phyloP scores from a whole-genome alignment of 2,888 invertebrate genomes.

The Ephialtes manifestator region DNA sequence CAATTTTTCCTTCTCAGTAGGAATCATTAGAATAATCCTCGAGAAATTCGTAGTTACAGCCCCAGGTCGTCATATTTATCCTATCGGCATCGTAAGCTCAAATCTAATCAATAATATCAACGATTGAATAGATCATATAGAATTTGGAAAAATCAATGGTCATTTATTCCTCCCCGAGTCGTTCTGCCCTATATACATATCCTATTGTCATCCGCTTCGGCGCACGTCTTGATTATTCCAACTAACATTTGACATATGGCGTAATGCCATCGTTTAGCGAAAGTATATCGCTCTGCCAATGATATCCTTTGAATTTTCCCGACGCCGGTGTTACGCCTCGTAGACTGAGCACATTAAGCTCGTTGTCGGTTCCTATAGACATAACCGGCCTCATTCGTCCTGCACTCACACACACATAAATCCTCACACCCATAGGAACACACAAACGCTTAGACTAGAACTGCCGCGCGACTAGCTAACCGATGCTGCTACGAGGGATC shows the following conservation, averaged over 20 bases:
- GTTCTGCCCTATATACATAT: too few relatives aligned
- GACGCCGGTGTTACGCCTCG: constrained; percentile 41
- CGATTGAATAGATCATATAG: too few relatives aligned
- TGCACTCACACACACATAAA: background rate
- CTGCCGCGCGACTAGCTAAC: constrained; percentile 16
- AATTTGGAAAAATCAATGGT: too few relatives aligned
- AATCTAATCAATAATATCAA: too few relatives aligned
- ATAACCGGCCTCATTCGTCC: constrained; percentile 45
- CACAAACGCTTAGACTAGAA: background rate
- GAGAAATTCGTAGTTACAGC: too few relatives aligned
- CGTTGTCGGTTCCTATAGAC: constrained; percentile 34
- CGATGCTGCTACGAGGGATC: constrained; percentile 17
- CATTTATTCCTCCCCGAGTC: too few relatives aligned
- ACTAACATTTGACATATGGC: constrained; percentile 41
- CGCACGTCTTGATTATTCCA: constrained; percentile 38
- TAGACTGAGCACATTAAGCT: constrained; percentile 57
- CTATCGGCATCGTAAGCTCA: too few relatives aligned
- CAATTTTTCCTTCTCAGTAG: too few relatives aligned
- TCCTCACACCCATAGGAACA: too few relatives aligned
- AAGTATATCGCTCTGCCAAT: constrained; percentile 39
- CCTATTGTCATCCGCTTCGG: background rate
- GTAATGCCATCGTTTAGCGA: constrained; percentile 48
- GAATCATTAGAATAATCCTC: too few relatives aligned
- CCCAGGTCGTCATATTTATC: too few relatives aligned
- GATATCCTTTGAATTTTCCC: constrained; percentile 60